These are phyloP conservation scores for Rotaria socialis DNA, from an alignment of 2,888 invertebrate genomes.

Conservation along the genomic window DNA sequence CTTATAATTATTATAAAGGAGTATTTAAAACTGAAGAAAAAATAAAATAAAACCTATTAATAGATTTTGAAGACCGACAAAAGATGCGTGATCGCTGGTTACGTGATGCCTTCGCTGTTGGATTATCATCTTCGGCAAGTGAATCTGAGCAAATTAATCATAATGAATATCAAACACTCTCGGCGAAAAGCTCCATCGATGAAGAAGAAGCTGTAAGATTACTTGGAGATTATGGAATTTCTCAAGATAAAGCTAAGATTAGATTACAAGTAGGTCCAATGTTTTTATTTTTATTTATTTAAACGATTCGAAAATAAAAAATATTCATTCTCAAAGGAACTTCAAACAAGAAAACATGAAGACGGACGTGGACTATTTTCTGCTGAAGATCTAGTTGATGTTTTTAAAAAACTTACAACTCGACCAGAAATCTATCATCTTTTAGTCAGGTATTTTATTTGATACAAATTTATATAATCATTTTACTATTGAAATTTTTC, in stretches of 20 bases:
- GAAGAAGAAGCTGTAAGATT: conserved; percentile 50
- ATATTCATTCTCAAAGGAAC: conserved; percentile 56
- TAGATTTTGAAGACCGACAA: conserved; percentile 55
- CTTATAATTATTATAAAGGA: no score
- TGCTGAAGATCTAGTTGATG: conserved; percentile 63
- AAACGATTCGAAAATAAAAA: no score
- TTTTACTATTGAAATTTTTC: not conserved
- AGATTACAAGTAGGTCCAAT: not conserved
- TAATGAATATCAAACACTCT: not conserved
- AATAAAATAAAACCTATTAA: not conserved
- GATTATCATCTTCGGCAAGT: conserved; percentile 48
- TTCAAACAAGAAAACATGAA: conserved; percentile 59
- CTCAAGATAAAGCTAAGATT: not conserved
- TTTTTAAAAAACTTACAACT: conserved; percentile 66
- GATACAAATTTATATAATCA: no score
- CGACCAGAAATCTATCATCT: conserved; percentile 66
- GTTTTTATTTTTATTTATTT: no score
- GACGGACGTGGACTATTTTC: conserved; percentile 60
- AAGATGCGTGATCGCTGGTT: conserved; percentile 52
- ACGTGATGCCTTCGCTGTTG: conserved; percentile 53
- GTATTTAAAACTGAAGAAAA: no score
- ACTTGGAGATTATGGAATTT: conserved; percentile 45
- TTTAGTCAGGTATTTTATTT: conserved; percentile 61
- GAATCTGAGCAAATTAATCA: not conserved
- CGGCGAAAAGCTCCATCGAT: conserved; percentile 48